Conservation (phyloP, 2,888 invertebrate genomes). For the Pemphredon lugubris region DNA sequence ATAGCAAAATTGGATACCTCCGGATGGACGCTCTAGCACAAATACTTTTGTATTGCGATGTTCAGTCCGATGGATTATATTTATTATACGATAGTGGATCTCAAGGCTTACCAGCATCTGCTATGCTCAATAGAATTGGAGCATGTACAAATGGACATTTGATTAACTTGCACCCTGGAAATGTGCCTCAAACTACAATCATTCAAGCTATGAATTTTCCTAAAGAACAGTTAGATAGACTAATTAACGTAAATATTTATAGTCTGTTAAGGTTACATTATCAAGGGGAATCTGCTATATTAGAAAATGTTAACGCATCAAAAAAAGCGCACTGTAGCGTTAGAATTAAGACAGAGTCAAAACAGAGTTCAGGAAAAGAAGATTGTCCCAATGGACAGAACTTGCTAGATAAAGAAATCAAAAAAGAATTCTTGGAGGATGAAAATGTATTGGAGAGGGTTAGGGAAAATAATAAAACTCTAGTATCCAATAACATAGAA, state of each 20-base stretch:
- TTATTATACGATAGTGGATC: slow-evolving; percentile 94
- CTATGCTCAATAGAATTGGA: slow-evolving; percentile 90
- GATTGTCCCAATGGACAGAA: background rate
- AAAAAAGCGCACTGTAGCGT: slow-evolving; percentile 4
- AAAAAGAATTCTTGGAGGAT: background rate
- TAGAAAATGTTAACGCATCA: slow-evolving; percentile 33
- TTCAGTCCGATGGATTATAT: slow-evolving; percentile 89
- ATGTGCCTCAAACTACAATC: slow-evolving; percentile 90
- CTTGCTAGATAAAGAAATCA: background rate
- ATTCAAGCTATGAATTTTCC: slow-evolving; percentile 91
- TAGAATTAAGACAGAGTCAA: no score
- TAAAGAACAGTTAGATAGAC: slow-evolving; percentile 86
- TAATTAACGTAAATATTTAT: slow-evolving; percentile 89
- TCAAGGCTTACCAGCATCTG: slow-evolving; percentile 91
- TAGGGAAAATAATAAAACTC: background rate
- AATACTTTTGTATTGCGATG: slow-evolving; percentile 90
- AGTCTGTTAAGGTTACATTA: slow-evolving; percentile 87
- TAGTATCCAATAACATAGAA: background rate
- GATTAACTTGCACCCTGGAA: slow-evolving; percentile 91
- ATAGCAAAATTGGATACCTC: slow-evolving; percentile 88
- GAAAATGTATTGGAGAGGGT: no score
- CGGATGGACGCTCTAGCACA: slow-evolving; percentile 95
- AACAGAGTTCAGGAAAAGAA: no score
- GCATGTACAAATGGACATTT: slow-evolving; percentile 85
- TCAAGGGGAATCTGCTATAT: slow-evolving; percentile 81